Base-by-base conservation (phyloP, 2,888 invertebrate species). In the Corythucha ciliata region DNA sequence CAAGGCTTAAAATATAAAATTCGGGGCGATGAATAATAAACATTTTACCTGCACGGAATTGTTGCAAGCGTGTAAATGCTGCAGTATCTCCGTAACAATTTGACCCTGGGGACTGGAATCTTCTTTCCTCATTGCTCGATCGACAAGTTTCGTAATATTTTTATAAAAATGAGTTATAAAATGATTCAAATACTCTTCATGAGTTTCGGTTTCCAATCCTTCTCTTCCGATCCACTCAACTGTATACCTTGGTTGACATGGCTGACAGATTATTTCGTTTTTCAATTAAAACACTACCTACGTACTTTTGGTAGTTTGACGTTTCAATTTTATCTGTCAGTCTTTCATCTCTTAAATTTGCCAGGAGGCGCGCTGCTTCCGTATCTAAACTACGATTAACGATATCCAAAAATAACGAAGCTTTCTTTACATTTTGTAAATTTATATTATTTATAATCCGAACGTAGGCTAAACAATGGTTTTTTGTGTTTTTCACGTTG, bases 151-250 rank as follows among this genome's bases (percentile, higher is more conserved):
- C 2, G 87, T 78, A 57, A 94, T 91, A 60, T 88, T 89, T 65
- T 88, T 83, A 68, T 92, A 92, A 71, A 93, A 96, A 66, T 93
- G 92, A 0, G 87, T 81, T 58, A 92, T 89, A 68, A 96, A 96
- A 63, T 92, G 86, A 65, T 88, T 87, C 12, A 96, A 72, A 65
- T 96, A 97, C 65, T 94, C 93, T 50, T 84, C 79, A 64, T 96
- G 94, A 0, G 92, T 90, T 65, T 93, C 92, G 2, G 79, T 77
- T 63, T 93, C 92, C 25, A 97, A 72, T 25, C 96, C 96, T 66
- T 93, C 92, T 42, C 94, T 77, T 0, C 94, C 94, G 37, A 91
- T 89, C 97, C 97, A 97, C 66, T 96, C 94, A 0, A 97, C 90
- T 0, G 88, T 90, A 64, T 91, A 91, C 62, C 90, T 89, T 37